phyloP scores from a whole-genome alignment of 2,888 invertebrate species.

The Aricia artaxerxes region DNA sequence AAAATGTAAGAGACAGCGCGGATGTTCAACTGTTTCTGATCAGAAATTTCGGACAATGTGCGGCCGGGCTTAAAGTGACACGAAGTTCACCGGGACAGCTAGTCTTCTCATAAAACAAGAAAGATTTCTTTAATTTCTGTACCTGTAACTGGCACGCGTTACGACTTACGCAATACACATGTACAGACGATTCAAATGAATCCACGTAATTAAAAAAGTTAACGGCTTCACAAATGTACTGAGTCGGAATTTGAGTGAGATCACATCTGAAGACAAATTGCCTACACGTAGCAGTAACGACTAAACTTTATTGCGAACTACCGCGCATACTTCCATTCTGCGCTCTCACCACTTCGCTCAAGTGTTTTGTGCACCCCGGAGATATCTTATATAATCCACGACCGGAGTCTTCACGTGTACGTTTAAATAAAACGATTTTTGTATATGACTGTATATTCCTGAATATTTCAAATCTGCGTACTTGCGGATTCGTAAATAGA shows the following conservation, averaged over 20 bases:
- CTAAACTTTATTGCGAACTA: constrained; percentile 39
- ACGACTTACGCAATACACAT: neutral
- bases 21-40: too few relatives aligned
- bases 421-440: constrained; percentile 29
- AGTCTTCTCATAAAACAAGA: neutral
- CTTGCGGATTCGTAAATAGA: neutral
- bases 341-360: constrained; percentile 37
- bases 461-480: constrained; percentile 4
- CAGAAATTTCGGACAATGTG: too few relatives aligned
- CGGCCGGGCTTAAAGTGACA: too few relatives aligned
- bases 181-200: neutral
- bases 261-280: constrained; percentile 35
- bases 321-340: constrained; percentile 37
- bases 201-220: constrained; percentile 27
- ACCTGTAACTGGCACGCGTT: neutral
- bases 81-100: too few relatives aligned
- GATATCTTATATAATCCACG: constrained; percentile 36
- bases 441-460: constrained; percentile 30
- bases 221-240: constrained; percentile 13
- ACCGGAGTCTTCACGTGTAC: constrained; percentile 18
- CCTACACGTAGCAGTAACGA: constrained; percentile 37
- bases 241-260: constrained; percentile 32
- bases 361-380: constrained; percentile 39
- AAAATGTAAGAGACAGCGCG: too few relatives aligned
- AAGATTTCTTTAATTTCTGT: neutral